Evolutionary conservation across 2,113 vertebrate genomes (phyloP).

Genomic region (Anarhynchus alexandrinus): DNA sequence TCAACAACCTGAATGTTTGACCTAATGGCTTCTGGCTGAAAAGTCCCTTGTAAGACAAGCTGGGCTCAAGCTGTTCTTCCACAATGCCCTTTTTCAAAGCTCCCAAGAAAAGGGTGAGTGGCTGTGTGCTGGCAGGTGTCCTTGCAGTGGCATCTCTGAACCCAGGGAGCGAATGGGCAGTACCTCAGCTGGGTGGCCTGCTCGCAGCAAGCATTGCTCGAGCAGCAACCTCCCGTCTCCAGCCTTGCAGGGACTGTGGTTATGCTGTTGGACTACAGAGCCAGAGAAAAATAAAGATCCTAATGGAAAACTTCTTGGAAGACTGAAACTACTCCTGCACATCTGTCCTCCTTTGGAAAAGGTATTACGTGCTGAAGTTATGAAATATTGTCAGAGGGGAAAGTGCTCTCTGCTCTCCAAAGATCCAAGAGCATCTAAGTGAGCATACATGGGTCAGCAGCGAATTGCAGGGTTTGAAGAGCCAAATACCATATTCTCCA

Average conservation of each 20-base stretch:
- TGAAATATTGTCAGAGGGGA: not conserved
- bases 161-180: not conserved
- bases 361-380: conserved; percentile 33
- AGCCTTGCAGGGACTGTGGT: not conserved
- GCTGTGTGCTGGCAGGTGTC: not conserved
- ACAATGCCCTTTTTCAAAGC: not conserved
- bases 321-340: conserved; percentile 4
- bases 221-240: not conserved
- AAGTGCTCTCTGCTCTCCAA: not conserved
- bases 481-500: not conserved
- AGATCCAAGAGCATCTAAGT: not conserved
- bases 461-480: not conserved
- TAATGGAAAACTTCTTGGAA: conserved; percentile 51
- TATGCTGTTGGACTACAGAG: not conserved
- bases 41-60: not conserved
- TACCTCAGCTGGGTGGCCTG: not conserved
- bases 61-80: not conserved
- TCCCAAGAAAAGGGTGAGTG: not conserved
- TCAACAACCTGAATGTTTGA: not conserved
- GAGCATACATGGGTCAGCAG: not conserved
- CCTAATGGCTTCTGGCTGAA: not conserved
- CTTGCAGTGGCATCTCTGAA: not conserved
- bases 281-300: not conserved
- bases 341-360: conserved; percentile 51
- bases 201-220: not conserved